phyloP scores from a whole-genome alignment of 2,888 invertebrate genomes.

The Buathra laborator region DNA sequence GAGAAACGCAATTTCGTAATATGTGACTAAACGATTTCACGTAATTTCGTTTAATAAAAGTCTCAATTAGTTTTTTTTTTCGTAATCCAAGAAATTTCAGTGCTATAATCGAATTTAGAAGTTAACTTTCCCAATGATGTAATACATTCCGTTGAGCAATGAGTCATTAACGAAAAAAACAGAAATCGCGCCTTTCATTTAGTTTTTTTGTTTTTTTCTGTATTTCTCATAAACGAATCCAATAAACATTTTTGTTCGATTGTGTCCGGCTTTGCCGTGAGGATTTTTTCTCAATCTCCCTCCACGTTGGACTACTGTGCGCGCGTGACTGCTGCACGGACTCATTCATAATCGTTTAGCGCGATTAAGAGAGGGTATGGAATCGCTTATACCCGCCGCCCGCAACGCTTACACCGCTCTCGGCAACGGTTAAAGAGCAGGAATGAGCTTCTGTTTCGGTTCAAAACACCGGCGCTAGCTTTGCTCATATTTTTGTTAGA shows the following conservation, averaged over 20 bases:
- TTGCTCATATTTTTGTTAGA: conserved; percentile 78
- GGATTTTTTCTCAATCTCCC: conserved; percentile 10
- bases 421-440: conserved; percentile 73
- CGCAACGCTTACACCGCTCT: conserved; percentile 49
- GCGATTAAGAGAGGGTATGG: conserved; percentile 73
- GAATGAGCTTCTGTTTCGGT: conserved; percentile 72
- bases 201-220: not conserved
- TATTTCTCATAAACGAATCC: not conserved
- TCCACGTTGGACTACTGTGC: not conserved
- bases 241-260: conserved; percentile 1
- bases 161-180: not conserved
- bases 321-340: conserved; percentile 26
- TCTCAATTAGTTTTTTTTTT: too few species aligned
- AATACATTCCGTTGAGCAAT: not conserved
- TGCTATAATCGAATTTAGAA: too few species aligned
- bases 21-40: conserved; percentile 18
- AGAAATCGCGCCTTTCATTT: not conserved
- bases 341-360: conserved; percentile 78
- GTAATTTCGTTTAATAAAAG: not conserved
- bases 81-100: too few species aligned
- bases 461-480: conserved; percentile 57
- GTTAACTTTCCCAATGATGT: too few species aligned
- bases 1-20: not conserved
- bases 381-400: conserved; percentile 15
- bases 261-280: not conserved